phyloP scores from a whole-genome alignment of 2,888 invertebrate genomes.

The Cephus pulcher region DNA sequence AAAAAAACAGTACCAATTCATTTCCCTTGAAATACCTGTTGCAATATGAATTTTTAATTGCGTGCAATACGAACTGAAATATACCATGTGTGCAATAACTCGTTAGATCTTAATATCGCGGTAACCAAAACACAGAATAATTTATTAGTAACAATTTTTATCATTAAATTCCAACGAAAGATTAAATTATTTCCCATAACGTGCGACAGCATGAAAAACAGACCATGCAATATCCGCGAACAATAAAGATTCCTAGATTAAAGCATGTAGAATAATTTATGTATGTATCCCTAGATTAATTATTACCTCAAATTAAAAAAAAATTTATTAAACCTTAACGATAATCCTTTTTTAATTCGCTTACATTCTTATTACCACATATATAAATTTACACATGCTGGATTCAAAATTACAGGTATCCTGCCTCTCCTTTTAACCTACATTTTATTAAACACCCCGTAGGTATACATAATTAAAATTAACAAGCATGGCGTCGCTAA shows the following conservation, averaged over 20 bases:
- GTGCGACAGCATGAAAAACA: not conserved
- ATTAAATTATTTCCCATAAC: not conserved
- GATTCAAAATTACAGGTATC: not conserved
- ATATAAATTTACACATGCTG: not conserved
- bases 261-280: not conserved
- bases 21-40: not conserved
- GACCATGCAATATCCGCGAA: not conserved
- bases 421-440: not conserved
- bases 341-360: not conserved
- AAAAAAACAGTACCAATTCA: not conserved
- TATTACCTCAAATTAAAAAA: not conserved
- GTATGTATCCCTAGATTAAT: not conserved
- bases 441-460: not conserved
- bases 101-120: not conserved
- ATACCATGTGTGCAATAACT: not conserved
- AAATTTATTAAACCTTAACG: not conserved
- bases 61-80: not conserved
- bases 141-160: not conserved
- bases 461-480: not conserved
- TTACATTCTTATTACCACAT: not conserved
- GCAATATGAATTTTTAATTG: not conserved
- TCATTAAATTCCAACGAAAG: not conserved
- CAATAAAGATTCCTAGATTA: not conserved
- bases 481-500: not conserved
- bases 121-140: not conserved